Evolutionary conservation across 2,888 invertebrate genomes (phyloP).

Genomic region (Diogma glabrata): DNA sequence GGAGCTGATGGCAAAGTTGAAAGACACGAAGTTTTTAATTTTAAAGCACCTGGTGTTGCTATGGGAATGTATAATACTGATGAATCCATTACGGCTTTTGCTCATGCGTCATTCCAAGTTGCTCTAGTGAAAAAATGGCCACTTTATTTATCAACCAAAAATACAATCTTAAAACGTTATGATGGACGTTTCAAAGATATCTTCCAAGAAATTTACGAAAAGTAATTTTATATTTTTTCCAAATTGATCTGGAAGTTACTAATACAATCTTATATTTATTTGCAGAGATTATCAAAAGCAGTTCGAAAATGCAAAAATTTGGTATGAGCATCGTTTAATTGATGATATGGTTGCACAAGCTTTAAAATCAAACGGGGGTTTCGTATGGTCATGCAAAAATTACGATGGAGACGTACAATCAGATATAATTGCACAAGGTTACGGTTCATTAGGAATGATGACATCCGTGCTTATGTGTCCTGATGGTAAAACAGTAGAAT

Average conservation of each 20-base stretch:
- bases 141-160: conserved; percentile 82
- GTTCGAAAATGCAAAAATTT: conserved; percentile 66
- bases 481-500: conserved; percentile 70
- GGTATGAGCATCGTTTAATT: conserved; percentile 85
- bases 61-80: conserved; percentile 88
- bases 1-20: conserved; percentile 46
- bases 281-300: conserved; percentile 56
- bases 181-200: conserved; percentile 89
- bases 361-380: conserved; percentile 72
- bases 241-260: neutral
- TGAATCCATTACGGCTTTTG: conserved; percentile 71
- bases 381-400: conserved; percentile 90
- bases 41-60: conserved; percentile 63
- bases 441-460: conserved; percentile 82
- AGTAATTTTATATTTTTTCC: conserved; percentile 38
- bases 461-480: conserved; percentile 84
- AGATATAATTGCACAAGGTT: conserved; percentile 72
- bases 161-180: conserved; percentile 79
- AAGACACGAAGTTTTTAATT: conserved; percentile 52
- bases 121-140: conserved; percentile 78
- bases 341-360: conserved; percentile 88
- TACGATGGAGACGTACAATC: conserved; percentile 89
- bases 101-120: conserved; percentile 79
- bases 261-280: neutral
- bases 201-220: conserved; percentile 76